A percentile compares a stretch with the other conserved stretches of the same genome.
phyloP scores from a whole-genome alignment of 2,113 vertebrate species.

The Calonectris borealis region DNA sequence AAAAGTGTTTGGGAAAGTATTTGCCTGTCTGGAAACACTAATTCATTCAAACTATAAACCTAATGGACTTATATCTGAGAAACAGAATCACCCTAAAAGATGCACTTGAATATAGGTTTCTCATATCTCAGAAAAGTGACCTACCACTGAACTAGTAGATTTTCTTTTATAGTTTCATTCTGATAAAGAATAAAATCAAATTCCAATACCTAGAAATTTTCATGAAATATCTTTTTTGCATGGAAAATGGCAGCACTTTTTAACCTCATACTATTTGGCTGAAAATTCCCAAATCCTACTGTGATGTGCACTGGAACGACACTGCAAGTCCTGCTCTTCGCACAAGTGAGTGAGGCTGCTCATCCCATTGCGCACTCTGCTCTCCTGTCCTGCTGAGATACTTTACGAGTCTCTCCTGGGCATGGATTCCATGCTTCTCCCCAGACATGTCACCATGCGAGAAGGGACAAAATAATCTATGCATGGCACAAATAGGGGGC shows the following conservation, averaged over 20 bases:
- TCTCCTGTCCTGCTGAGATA: background rate
- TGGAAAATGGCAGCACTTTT: background rate
- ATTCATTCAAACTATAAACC: background rate
- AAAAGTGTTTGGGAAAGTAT: background rate
- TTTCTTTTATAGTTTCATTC: background rate
- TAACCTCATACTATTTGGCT: background rate
- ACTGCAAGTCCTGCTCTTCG: background rate
- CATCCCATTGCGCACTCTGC: background rate
- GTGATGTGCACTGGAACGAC: background rate
- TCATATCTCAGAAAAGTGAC: background rate
- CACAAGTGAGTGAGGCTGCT: background rate
- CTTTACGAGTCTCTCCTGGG: background rate
- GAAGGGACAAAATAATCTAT: background rate
- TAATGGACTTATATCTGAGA: background rate
- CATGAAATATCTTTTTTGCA: rapidly evolving
- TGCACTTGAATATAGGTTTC: background rate
- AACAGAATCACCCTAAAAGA: background rate
- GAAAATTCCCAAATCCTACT: background rate
- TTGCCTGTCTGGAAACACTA: background rate
- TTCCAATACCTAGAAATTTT: background rate
- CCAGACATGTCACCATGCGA: background rate
- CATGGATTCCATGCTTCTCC: background rate
- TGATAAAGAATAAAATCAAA: background rate
- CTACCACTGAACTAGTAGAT: background rate
- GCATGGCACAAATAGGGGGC: rapidly evolving